These are phyloP conservation scores for Trichogramma pretiosum DNA, from an alignment of 1,140 invertebrate species.

Conservation along the genomic window DNA sequence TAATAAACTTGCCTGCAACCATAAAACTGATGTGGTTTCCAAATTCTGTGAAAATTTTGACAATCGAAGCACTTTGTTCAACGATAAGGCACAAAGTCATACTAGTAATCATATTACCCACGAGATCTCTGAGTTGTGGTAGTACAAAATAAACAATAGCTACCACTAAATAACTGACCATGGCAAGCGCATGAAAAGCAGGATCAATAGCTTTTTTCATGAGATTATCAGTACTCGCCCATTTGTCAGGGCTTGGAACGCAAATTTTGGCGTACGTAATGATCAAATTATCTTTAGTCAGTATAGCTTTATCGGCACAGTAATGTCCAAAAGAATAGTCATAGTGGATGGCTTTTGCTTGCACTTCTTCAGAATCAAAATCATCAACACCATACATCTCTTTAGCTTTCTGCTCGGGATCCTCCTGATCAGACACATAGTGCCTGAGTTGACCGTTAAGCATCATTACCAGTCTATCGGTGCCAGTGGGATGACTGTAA, in stretches of 20 bases:
- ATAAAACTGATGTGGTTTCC: constrained; percentile 70
- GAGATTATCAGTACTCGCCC: constrained; percentile 62
- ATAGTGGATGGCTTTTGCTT: constrained; percentile 46
- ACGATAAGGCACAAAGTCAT: constrained; percentile 66
- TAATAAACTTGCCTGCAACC: constrained; percentile 52
- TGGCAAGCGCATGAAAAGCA: constrained; percentile 60
- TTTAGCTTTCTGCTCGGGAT: constrained; percentile 25
- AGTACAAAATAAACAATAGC: constrained; percentile 75
- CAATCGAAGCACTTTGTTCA: constrained; percentile 66
- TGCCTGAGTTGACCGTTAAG: constrained; percentile 62
- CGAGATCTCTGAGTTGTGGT: constrained; percentile 70
- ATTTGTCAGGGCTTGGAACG: constrained; percentile 56
- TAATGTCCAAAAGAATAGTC: constrained; percentile 67
- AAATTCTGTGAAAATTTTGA: constrained; percentile 69
- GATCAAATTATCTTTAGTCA: constrained; percentile 33
- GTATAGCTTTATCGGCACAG: constrained; percentile 64
- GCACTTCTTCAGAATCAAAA: constrained; percentile 31
- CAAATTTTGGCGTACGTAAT: constrained; percentile 66
- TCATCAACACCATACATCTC: constrained; percentile 40
- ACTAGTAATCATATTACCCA: constrained; percentile 75
- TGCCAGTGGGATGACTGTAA: constrained; percentile 53
- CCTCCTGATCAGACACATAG: constrained; percentile 47
- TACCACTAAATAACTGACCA: constrained; percentile 61
- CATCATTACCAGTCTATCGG: constrained; percentile 57
- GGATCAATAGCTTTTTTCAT: constrained; percentile 67